Evolutionary conservation across 2,113 vertebrate species (phyloP).

Genomic region (Martes martes): DNA sequence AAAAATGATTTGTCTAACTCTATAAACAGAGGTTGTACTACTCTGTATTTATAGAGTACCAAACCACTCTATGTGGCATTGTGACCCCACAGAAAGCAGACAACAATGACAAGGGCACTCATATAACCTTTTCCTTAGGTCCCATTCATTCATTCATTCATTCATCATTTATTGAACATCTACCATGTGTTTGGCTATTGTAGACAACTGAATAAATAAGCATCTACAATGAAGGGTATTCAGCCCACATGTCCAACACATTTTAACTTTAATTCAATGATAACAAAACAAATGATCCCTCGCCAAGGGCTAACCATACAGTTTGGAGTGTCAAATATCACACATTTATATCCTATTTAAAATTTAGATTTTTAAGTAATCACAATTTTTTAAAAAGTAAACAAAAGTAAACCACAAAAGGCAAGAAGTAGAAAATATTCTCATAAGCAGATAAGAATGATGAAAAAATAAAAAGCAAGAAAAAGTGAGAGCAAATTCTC

Average conservation of each 20-base stretch:
- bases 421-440: neutral
- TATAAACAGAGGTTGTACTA: neutral
- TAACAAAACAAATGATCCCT: neutral
- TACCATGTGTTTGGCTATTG: neutral
- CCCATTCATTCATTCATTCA: neutral
- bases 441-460: neutral
- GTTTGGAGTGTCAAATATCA: neutral
- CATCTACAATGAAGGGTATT: neutral
- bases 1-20: neutral
- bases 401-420: slow-evolving; percentile 21
- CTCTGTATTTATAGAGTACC: neutral
- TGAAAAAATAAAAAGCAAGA: neutral
- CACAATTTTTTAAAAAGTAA: neutral
- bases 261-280: neutral
- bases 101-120: neutral
- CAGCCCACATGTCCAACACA: neutral
- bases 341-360: neutral
- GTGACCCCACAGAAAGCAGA: neutral
- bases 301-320: neutral
- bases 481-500: neutral
- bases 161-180: neutral
- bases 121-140: neutral
- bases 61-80: neutral
- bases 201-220: neutral
- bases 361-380: neutral